These are phyloP conservation scores for Caenorhabditis parvicauda DNA, from an alignment of 2,888 invertebrate species.

Conservation along the genomic window DNA sequence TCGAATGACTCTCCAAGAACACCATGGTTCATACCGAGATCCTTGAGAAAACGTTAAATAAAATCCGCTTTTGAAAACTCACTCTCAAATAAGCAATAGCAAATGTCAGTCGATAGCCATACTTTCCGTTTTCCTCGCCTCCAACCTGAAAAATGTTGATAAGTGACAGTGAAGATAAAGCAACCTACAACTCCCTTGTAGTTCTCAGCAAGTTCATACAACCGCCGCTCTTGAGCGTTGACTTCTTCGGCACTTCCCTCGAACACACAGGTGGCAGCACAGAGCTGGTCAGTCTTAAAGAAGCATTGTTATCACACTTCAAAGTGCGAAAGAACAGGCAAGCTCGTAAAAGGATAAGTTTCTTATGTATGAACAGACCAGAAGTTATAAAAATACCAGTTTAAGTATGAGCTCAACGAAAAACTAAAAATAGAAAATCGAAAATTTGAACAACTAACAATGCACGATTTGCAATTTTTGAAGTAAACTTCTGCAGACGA, in stretches of 20 bases:
- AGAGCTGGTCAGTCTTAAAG: constrained; percentile 72
- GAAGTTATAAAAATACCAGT: too few relatives aligned
- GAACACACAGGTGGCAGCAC: constrained; percentile 88
- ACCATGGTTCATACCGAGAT: constrained; percentile 82
- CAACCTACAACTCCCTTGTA: constrained; percentile 27
- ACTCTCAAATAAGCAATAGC: constrained; percentile 96
- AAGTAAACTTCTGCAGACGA: background rate
- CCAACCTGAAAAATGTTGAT: constrained; percentile 69
- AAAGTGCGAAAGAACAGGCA: background rate
- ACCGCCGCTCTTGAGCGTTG: constrained; percentile 74
- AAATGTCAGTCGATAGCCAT: constrained; percentile 93
- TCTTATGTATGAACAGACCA: too few relatives aligned
- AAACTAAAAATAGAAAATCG: background rate
- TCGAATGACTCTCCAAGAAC: constrained; percentile 95
- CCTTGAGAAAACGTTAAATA: constrained; percentile 69
- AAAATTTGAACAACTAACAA: background rate
- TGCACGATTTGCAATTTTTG: background rate
- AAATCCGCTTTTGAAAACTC: constrained; percentile 49
- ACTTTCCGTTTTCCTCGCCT: constrained; percentile 87
- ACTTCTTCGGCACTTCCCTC: constrained; percentile 77
- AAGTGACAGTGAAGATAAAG: background rate
- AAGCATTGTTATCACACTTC: background rate
- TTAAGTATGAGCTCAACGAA: too few relatives aligned
- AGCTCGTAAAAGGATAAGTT: background rate
- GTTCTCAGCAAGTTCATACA: constrained; percentile 75